Conservation (phyloP, 2,888 invertebrate genomes). For the Brenthis hecate region DNA sequence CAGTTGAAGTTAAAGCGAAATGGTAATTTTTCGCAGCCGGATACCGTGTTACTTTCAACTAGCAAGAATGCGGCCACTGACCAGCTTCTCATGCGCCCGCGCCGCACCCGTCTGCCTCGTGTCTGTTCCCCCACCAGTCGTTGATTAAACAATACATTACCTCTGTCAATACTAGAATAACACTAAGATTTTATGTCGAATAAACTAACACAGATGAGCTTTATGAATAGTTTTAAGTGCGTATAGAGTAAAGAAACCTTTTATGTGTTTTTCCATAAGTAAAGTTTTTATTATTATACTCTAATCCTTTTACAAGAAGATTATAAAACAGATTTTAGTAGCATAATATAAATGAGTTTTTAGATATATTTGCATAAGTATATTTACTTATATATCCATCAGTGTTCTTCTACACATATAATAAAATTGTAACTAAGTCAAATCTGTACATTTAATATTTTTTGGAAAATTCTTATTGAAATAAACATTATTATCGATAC, state of each 20-base stretch:
- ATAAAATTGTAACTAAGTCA: too few relatives aligned
- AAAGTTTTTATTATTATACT: too few relatives aligned
- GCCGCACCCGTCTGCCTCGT: constrained; percentile 57
- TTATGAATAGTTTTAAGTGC: constrained; percentile 1
- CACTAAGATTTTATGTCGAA: constrained; percentile 27
- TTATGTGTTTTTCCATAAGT: too few relatives aligned
- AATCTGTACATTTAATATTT: too few relatives aligned
- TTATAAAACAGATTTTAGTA: too few relatives aligned
- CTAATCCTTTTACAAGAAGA: too few relatives aligned
- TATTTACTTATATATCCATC: too few relatives aligned
- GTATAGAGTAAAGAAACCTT: not conserved
- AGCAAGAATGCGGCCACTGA: constrained; percentile 78
- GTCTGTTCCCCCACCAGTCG: constrained; percentile 38
- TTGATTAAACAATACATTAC: constrained; percentile 36
- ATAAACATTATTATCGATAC: too few relatives aligned
- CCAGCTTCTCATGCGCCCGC: constrained; percentile 65
- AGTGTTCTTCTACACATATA: too few relatives aligned
- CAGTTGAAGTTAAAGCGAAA: constrained; percentile 46
- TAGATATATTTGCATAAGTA: too few relatives aligned
- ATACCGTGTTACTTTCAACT: constrained; percentile 79
- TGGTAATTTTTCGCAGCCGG: constrained; percentile 78
- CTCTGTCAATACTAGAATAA: constrained; percentile 33
- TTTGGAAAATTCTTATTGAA: too few relatives aligned
- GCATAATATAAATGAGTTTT: too few relatives aligned
- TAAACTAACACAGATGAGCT: constrained; percentile 8